phyloP scores from a whole-genome alignment of 2,797 vertebrate genomes.

The Xenopus petersii region DNA sequence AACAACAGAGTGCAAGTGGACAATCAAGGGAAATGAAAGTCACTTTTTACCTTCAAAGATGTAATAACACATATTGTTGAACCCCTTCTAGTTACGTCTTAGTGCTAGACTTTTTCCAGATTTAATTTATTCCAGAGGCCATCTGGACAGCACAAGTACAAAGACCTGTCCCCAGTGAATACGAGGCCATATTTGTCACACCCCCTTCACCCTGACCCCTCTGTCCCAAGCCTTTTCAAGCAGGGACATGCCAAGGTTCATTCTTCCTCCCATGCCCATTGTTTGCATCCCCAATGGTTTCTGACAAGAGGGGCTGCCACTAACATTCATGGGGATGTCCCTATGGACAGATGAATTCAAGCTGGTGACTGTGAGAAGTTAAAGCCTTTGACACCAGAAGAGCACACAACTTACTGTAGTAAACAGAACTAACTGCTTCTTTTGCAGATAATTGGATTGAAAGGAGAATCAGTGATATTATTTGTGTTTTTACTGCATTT shows the following conservation, averaged over 20 bases:
- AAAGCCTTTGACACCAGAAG: constrained; percentile 35
- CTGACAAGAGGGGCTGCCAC: constrained; percentile 42
- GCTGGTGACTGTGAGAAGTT: constrained; percentile 24
- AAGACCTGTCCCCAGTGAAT: constrained; percentile 48
- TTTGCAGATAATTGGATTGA: neutral
- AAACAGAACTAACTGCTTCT: constrained; percentile 23
- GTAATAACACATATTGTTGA: constrained; percentile 21
- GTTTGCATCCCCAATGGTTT: constrained; percentile 37
- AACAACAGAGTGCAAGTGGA: neutral
- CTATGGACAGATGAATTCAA: constrained; percentile 32
- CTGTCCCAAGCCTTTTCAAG: constrained; percentile 47
- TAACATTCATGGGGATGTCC: constrained; percentile 40
- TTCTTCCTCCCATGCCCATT: constrained; percentile 44
- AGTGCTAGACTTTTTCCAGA: constrained; percentile 27
- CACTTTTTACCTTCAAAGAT: constrained; percentile 7
- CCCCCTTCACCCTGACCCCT: constrained; percentile 47
- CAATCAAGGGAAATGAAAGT: neutral
- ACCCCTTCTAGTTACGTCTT: neutral
- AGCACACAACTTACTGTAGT: constrained; percentile 31
- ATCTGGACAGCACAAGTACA: constrained; percentile 46
- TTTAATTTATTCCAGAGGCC: constrained; percentile 48
- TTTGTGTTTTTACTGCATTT: no score
- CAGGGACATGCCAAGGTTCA: constrained; percentile 48
- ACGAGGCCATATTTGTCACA: constrained; percentile 48
- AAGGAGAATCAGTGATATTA: no score